Percentiles rank a stretch among this genome's conserved stretches.
Evolutionary conservation across 2,888 invertebrate species (phyloP).

Genomic region (Allacma fusca): DNA sequence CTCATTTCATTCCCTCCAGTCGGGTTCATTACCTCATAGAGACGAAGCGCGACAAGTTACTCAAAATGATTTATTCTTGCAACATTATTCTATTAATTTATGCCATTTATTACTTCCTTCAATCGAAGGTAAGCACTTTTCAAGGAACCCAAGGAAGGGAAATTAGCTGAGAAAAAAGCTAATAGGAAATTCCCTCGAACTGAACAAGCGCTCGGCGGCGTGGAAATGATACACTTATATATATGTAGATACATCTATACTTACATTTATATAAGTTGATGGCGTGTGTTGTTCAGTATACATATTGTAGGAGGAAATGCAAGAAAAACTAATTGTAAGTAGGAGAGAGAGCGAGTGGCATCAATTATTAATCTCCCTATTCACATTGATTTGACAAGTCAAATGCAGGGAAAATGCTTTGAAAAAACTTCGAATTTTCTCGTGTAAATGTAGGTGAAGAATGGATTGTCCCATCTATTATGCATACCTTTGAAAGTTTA

Average conservation of each 20-base stretch:
- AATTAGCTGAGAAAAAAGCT: constrained; percentile 4
- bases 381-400: constrained; percentile 44
- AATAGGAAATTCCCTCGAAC: too few species aligned
- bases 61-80: too few species aligned
- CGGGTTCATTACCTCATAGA: too few species aligned
- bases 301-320: neutral
- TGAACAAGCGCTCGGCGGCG: too few species aligned
- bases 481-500: constrained; percentile 24
- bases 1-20: too few species aligned
- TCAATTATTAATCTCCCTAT: constrained; percentile 39
- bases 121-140: too few species aligned
- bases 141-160: neutral
- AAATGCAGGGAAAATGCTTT: constrained; percentile 40
- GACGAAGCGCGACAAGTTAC: too few species aligned
- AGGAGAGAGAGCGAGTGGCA: constrained; percentile 26
- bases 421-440: constrained; percentile 39
- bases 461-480: constrained; percentile 40
- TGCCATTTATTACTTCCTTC: too few species aligned
- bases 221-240: too few species aligned
- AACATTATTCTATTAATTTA: too few species aligned
- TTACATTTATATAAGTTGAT: neutral
- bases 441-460: constrained; percentile 41
- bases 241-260: too few species aligned
- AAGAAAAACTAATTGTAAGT: neutral
- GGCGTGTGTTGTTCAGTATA: neutral